Base-by-base conservation (phyloP, 2,888 invertebrate species). In the Ormyrus pomaceus region DNA sequence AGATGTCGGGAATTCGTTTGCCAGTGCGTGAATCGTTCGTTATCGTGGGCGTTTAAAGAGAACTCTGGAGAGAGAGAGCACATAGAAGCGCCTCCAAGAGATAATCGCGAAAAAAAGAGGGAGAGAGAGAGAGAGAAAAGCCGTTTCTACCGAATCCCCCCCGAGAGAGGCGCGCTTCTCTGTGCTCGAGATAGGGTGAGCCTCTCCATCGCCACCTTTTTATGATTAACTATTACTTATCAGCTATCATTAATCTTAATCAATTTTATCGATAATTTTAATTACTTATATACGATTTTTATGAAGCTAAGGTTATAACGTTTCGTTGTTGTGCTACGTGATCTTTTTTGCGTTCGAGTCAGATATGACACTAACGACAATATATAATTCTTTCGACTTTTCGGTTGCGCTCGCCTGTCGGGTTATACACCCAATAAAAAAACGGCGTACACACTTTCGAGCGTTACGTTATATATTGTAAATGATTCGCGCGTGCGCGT, bases 221-320 rank as follows among this genome's bases (percentile, higher is more conserved):
- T 77, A 65, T 71, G 64, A 50, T 71, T 50, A 58, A 62, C 51
- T 59, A 46, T n/a, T 59, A 59, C 58, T 64, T 77, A 66, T 66
- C 65, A 62, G 53, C 13, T 34, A 69, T 64, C 19, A 55, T 61
- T 62, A 74, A 58, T 66, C 51, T 75, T 71, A 56, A 59, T 65
- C 34, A 34, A 75, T 50, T 74, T 58, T 70, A 70, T 74, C 7
- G 45, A 79, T 75, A 79, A 62, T 79, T 73, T 73, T 77, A 69
- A 80, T 64, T 72, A 62, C 73, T 73, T 69, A 10, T 68, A 73
- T 73, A 73, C 73, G 77, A 80, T 72, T 72, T 76, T 64, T 65
- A 53, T 8, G 5, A 53, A 48, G 62, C 45, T 45, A 62, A 62
- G 5, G 13, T 13, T 77, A 45, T 53, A 34, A 34, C 34, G 34